These are phyloP conservation scores for Tortricodes alternella DNA, from an alignment of 2,888 invertebrate species.

Conservation along the genomic window DNA sequence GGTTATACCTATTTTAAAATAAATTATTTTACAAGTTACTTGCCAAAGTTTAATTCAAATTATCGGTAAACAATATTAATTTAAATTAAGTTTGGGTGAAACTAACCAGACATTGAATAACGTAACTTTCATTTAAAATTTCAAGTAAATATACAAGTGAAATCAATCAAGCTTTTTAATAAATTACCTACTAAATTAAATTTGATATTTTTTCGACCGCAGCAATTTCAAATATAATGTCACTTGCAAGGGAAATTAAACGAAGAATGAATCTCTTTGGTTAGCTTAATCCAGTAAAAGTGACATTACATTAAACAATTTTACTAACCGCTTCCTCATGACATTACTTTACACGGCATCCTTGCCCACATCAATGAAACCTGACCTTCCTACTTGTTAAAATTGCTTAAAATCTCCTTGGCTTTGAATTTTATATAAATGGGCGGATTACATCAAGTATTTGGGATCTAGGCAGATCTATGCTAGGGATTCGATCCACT, in stretches of 20 bases:
- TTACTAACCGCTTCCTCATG: conserved; percentile 34
- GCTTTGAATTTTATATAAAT: conserved; percentile 49
- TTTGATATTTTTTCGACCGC: too few species aligned
- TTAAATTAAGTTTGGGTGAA: too few species aligned
- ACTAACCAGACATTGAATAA: too few species aligned
- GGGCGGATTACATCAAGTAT: conserved; percentile 56
- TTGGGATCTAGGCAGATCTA: conserved; percentile 39
- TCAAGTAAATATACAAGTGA: too few species aligned
- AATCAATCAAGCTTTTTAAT: too few species aligned
- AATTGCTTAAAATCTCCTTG: conserved; percentile 60
- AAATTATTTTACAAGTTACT: too few species aligned
- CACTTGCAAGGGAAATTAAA: conserved; percentile 8
- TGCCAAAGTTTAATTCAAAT: too few species aligned
- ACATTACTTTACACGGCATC: conserved; percentile 38
- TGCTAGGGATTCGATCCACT: conserved; percentile 8
- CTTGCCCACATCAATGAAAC: conserved; percentile 50
- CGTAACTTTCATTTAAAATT: too few species aligned
- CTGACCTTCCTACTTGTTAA: conserved; percentile 65
- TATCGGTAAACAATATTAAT: too few species aligned
- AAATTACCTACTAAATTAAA: not conserved
- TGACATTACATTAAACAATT: conserved; percentile 22
- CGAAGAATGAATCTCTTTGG: not conserved
- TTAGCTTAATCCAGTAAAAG: conserved; percentile 23
- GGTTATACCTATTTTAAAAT: too few species aligned
- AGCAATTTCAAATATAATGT: not conserved